These are phyloP conservation scores for Melanotaenia trifasciata DNA, from an alignment of 2,797 vertebrate species.

Conservation along the genomic window DNA sequence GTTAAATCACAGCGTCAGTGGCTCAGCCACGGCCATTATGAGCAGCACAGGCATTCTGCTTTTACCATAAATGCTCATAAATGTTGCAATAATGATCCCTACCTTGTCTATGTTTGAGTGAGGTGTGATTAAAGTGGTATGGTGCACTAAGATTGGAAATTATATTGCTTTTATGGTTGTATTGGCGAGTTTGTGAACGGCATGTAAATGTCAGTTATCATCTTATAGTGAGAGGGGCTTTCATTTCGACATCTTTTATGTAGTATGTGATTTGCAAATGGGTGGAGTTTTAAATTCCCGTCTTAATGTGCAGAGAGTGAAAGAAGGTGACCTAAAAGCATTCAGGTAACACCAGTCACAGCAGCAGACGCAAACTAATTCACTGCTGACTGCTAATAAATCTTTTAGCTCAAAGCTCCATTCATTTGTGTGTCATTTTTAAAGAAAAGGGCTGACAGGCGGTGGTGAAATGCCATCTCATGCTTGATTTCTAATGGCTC, in stretches of 20 bases:
- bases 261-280: neutral
- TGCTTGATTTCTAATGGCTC: neutral
- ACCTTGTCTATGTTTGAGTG: conserved; percentile 50
- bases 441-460: neutral
- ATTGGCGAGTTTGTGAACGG: neutral
- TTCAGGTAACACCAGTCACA: neutral
- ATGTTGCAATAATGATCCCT: conserved; percentile 54
- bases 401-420: neutral
- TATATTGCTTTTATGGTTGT: neutral
- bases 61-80: conserved; percentile 67
- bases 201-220: conserved; percentile 5
- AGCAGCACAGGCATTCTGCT: conserved; percentile 45
- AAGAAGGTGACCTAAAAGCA: neutral
- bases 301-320: neutral
- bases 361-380: neutral
- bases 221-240: neutral
- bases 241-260: neutral
- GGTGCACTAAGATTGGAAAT: conserved; percentile 4
- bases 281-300: neutral
- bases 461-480: neutral
- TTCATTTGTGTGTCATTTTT: conserved; percentile 20
- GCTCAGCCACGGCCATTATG: conserved; percentile 68
- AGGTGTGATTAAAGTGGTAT: conserved; percentile 45
- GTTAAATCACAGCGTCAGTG: conserved; percentile 78
- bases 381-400: neutral